These are phyloP conservation scores for Podarcis cretensis DNA, from an alignment of 2,113 vertebrate genomes.

Conservation along the genomic window DNA sequence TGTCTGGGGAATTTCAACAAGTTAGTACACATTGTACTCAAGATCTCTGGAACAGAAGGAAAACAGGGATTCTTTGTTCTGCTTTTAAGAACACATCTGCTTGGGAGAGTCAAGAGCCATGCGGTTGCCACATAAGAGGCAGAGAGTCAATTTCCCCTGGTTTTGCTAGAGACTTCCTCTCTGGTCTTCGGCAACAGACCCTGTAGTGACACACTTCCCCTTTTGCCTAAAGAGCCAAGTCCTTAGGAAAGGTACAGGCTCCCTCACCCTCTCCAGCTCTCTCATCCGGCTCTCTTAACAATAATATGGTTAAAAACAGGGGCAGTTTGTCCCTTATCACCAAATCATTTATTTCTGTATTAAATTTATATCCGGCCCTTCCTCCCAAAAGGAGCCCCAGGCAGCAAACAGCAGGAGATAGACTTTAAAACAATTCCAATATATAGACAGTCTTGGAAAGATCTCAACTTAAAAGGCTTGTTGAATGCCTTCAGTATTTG, in stretches of 20 bases:
- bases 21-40: accelerated
- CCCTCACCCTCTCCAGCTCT: neutral
- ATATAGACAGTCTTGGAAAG: too few relatives aligned
- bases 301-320: neutral
- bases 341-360: too few relatives aligned
- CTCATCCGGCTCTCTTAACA: neutral
- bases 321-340: too few relatives aligned
- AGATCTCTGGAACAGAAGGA: neutral
- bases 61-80: neutral
- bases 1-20: neutral
- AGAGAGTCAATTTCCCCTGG: too few relatives aligned
- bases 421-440: too few relatives aligned
- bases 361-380: too few relatives aligned
- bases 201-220: neutral
- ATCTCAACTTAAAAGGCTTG: too few relatives aligned
- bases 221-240: neutral
- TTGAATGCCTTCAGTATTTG: too few relatives aligned
- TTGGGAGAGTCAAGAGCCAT: accelerated
- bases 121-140: neutral
- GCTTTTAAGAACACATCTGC: neutral
- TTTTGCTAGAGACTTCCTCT: accelerated
- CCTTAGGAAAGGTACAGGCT: too few relatives aligned
- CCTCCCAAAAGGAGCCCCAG: too few relatives aligned
- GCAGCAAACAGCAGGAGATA: too few relatives aligned
- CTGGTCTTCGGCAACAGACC: neutral